phyloP scores from a whole-genome alignment of 2,113 vertebrate species.

The Phyllostomus hastatus region DNA sequence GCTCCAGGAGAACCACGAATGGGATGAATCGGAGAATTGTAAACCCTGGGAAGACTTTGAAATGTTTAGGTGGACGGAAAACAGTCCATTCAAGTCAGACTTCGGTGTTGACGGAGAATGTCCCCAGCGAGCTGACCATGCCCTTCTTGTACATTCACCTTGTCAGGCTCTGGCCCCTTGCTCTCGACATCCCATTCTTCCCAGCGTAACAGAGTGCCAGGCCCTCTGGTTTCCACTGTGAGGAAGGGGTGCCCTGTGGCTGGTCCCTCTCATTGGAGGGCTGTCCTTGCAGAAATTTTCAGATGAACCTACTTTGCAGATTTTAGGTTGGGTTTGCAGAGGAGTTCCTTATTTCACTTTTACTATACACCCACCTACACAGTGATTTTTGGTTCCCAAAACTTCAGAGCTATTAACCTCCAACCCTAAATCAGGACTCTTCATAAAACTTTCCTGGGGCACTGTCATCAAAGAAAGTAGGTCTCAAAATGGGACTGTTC shows the following conservation, averaged over 20 bases:
- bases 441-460: constrained; percentile 59
- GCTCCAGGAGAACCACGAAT: background rate
- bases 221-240: background rate
- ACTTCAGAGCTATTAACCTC: constrained; percentile 51
- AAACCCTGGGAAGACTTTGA: background rate
- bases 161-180: background rate
- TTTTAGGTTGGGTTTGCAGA: constrained; percentile 8
- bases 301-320: constrained; percentile 7
- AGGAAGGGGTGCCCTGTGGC: background rate
- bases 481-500: constrained; percentile 23
- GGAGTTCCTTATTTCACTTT: constrained; percentile 71
- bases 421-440: constrained; percentile 49
- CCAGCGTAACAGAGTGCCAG: background rate
- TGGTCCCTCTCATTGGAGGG: background rate
- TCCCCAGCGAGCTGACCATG: background rate
- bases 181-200: background rate
- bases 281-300: background rate
- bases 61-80: background rate
- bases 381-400: constrained; percentile 57
- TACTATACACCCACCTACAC: constrained; percentile 58
- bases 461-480: constrained; percentile 46
- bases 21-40: background rate
- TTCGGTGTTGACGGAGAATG: background rate
- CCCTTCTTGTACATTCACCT: background rate
- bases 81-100: background rate